These are phyloP conservation scores for Passerina amoena DNA, from an alignment of 2,113 vertebrate genomes.

Conservation along the genomic window DNA sequence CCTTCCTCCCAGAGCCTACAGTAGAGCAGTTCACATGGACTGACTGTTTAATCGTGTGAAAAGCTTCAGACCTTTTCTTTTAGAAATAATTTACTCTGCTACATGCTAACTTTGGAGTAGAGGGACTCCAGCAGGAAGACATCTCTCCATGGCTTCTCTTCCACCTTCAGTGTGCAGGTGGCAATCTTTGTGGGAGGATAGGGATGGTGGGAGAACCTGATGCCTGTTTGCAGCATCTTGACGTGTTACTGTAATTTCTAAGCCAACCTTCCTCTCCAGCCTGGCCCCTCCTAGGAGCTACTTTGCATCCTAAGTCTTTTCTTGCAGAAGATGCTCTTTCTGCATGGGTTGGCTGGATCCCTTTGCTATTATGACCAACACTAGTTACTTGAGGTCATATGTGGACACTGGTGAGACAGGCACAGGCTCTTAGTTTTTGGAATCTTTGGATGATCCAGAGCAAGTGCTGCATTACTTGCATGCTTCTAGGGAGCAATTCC, in stretches of 20 bases:
- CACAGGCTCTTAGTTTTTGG: neutral
- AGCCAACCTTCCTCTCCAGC: neutral
- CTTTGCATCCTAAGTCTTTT: neutral
- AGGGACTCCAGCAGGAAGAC: neutral
- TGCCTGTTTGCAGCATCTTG: neutral
- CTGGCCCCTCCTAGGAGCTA: neutral
- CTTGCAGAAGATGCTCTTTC: neutral
- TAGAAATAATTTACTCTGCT: neutral
- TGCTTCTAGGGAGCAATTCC: neutral
- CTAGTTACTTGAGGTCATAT: neutral
- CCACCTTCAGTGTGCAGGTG: neutral
- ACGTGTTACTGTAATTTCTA: neutral
- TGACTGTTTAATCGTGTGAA: neutral
- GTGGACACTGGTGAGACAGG: neutral
- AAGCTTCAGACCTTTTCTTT: neutral
- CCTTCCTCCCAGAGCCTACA: neutral
- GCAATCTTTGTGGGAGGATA: neutral
- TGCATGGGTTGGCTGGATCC: neutral
- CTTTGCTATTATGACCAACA: neutral
- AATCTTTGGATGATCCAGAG: neutral
- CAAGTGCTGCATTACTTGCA: neutral
- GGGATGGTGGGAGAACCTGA: neutral
- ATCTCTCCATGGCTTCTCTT: neutral
- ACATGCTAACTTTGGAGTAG: neutral
- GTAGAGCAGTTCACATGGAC: neutral